Conservation (phyloP, 1,140 invertebrate species). For the Cheumatopsyche charites region DNA sequence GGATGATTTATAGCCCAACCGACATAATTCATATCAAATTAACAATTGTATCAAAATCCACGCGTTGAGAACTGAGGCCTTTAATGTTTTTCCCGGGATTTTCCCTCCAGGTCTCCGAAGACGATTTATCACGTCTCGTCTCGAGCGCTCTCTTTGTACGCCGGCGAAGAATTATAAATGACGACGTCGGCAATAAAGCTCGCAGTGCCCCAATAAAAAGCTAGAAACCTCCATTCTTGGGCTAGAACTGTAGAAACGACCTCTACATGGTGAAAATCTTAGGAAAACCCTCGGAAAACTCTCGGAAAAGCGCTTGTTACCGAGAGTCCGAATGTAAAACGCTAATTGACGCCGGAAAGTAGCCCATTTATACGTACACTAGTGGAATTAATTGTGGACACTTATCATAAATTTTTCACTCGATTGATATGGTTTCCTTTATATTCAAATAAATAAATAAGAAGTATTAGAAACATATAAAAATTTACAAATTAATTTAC, state of each 20-base stretch:
- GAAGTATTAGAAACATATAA: too few relatives aligned
- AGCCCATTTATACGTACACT: too few relatives aligned
- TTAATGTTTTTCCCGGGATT: conserved; percentile 15
- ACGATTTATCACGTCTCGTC: conserved; percentile 29
- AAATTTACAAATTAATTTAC: too few relatives aligned
- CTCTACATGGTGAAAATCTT: too few relatives aligned
- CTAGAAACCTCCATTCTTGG: background rate
- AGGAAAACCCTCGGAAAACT: background rate
- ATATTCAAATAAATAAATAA: too few relatives aligned
- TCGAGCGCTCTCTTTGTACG: conserved; percentile 21
- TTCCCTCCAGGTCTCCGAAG: background rate
- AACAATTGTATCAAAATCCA: too few relatives aligned
- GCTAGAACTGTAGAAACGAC: too few relatives aligned
- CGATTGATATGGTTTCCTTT: too few relatives aligned
- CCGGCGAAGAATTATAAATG: conserved; percentile 36
- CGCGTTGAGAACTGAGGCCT: background rate
- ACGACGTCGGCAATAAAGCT: conserved; percentile 32
- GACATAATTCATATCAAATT: too few relatives aligned
- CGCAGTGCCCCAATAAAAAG: conserved; percentile 5
- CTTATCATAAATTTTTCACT: too few relatives aligned
- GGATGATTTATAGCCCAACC: too few relatives aligned
- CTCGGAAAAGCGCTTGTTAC: background rate
- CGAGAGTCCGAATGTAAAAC: background rate
- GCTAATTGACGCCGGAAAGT: conserved; percentile 10
- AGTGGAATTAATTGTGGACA: too few relatives aligned